Evolutionary conservation across 2,113 vertebrate species (phyloP), one percentile per base, ranked within the genome.

Genomic region (Panthera uncia): DNA sequence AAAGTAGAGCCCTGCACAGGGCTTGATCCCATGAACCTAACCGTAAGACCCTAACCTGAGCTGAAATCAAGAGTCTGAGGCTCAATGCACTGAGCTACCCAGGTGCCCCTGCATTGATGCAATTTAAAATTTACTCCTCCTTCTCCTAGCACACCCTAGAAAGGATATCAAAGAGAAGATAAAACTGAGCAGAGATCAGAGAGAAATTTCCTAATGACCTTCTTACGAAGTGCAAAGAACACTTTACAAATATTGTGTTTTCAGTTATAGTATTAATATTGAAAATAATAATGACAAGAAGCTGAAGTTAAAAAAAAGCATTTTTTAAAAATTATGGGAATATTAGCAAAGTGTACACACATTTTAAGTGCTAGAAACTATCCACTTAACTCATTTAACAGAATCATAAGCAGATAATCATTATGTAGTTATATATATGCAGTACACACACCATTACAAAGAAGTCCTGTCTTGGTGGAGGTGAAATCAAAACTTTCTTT

Each of bases 401-500:
- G 29, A 81, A 81, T 61, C 16, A 52, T 36, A 23, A 91, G 21
- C 55, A 69, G 14, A 61, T 45, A 78, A 55, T 63, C 36, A 78
- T 71, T n/a, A 69, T 31, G 38, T 69, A 66, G 68, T 29, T 31
- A 69, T 63, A 38, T 83, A 90, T 74, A 94, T 27, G 12, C 7
- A 89, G 2, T 21, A 14, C 21, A 69, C 27, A 4, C 3, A 29
- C 29, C 15, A 25, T 52, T 38, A 65, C 65, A 94, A 88, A 89
- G 33, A 66, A 83, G 31, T 80, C 55, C 1, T 90, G 11, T 73
- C 63, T 57, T 95, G 15, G 23, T 50, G 41, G 82, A 93, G 31
- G 13, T 52, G 63, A 96, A 96, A 89, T 80, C 71, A 76, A 93
- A 91, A 48, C 6, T 15, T 65, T 68, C 36, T 83, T 96, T 83